Percentiles rank a stretch among this genome's conserved stretches.
Evolutionary conservation across 2,888 invertebrate species (phyloP).

Genomic region (Dusona sp.): DNA sequence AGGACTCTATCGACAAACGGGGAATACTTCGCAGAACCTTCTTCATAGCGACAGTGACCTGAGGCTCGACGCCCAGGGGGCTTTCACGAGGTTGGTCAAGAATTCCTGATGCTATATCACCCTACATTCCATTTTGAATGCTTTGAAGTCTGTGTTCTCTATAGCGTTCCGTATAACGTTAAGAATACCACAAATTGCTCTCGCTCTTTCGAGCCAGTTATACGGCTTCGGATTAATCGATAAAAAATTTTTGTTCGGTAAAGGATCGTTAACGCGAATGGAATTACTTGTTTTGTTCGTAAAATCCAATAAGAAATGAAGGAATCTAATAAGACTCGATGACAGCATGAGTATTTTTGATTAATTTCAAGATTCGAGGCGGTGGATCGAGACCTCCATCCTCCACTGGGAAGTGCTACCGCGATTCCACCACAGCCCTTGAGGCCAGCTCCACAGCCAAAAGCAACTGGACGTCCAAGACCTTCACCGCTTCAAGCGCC

Average conservation of each 20-base stretch:
- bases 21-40: constrained; percentile 80
- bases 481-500: constrained; percentile 81
- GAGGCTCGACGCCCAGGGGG: constrained; percentile 82
- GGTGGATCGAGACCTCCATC: constrained; percentile 82
- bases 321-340: background rate
- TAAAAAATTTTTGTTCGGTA: background rate
- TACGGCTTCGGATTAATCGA: constrained; percentile 2
- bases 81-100: constrained; percentile 80
- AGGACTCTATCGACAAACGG: constrained; percentile 80
- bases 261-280: background rate
- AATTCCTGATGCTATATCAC: background rate
- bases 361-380: constrained; percentile 79
- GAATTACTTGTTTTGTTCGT: background rate
- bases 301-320: background rate
- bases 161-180: background rate
- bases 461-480: constrained; percentile 79
- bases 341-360: background rate
- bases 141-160: background rate
- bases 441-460: constrained; percentile 87
- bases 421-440: constrained; percentile 89
- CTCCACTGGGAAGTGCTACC: constrained; percentile 77
- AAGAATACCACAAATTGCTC: constrained; percentile 6
- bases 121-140: background rate
- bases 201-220: background rate
- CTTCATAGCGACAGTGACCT: constrained; percentile 83